Conservation (phyloP, 1,140 invertebrate genomes). For the Orchesella cincta region DNA sequence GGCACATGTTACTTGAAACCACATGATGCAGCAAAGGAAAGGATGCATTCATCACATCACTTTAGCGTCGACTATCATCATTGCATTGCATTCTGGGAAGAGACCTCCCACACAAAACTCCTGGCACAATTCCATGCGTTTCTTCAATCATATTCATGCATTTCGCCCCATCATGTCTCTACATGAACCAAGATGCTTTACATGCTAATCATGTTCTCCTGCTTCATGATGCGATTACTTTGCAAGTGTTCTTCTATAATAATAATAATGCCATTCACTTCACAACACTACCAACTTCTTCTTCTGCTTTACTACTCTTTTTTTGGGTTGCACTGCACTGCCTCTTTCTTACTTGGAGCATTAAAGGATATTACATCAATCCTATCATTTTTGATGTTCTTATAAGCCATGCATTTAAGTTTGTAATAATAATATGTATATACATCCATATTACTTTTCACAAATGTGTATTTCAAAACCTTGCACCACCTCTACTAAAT, state of each 20-base stretch:
- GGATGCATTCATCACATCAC: no score
- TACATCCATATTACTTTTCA: not conserved
- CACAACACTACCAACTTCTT: not conserved
- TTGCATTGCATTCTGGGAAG: not conserved
- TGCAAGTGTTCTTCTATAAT: no score
- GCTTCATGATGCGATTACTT: no score
- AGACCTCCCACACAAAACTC: not conserved
- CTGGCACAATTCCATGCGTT: constrained; percentile 11
- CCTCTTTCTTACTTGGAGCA: not conserved
- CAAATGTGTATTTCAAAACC: not conserved
- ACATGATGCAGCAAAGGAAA: no score
- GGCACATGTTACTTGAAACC: no score
- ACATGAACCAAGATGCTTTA: not conserved
- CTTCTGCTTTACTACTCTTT: not conserved
- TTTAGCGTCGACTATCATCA: not conserved
- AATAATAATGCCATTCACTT: no score
- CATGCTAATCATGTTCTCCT: not conserved
- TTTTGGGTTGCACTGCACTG: not conserved
- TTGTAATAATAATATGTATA: not conserved
- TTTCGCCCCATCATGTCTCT: not conserved
- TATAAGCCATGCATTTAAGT: no score
- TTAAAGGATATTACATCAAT: not conserved
- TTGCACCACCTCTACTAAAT: constrained; percentile 22
- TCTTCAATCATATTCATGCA: not conserved
- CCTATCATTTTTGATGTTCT: no score